Evolutionary conservation across 2,797 vertebrate genomes (phyloP).

Genomic region (Hydrophis major): DNA sequence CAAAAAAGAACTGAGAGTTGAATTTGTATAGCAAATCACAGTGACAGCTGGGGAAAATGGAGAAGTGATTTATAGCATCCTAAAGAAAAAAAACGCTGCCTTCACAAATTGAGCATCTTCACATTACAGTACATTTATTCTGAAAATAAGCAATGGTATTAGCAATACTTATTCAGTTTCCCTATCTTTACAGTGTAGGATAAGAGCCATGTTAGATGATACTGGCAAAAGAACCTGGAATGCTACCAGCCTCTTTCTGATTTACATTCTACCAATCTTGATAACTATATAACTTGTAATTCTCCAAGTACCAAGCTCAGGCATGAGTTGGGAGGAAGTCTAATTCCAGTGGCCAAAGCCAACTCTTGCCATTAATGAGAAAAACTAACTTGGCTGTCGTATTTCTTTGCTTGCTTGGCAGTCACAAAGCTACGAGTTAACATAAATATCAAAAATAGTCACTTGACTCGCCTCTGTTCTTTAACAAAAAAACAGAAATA

Average conservation of each 20-base stretch:
- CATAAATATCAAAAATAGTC: background rate
- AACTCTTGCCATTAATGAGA: background rate
- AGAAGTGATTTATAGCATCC: background rate
- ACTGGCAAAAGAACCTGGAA: background rate
- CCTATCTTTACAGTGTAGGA: background rate
- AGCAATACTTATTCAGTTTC: background rate
- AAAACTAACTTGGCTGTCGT: background rate
- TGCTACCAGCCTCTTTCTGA: background rate
- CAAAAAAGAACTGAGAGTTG: background rate
- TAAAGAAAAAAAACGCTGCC: background rate
- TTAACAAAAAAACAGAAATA: background rate
- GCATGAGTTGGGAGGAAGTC: background rate
- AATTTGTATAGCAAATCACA: slow-evolving; percentile 28
- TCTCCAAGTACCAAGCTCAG: background rate
- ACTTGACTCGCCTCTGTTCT: background rate
- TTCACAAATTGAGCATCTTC: background rate
- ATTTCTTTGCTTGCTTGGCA: background rate
- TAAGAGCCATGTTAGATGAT: background rate
- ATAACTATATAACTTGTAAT: background rate
- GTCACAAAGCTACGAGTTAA: background rate
- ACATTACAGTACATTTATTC: background rate
- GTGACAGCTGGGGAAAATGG: slow-evolving; percentile 2
- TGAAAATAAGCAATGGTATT: background rate
- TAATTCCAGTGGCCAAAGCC: background rate
- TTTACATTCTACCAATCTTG: background rate